Evolutionary conservation across 2,888 invertebrate species (phyloP), one percentile per base, ranked within the genome.

Genomic region (Tinea pellionella): DNA sequence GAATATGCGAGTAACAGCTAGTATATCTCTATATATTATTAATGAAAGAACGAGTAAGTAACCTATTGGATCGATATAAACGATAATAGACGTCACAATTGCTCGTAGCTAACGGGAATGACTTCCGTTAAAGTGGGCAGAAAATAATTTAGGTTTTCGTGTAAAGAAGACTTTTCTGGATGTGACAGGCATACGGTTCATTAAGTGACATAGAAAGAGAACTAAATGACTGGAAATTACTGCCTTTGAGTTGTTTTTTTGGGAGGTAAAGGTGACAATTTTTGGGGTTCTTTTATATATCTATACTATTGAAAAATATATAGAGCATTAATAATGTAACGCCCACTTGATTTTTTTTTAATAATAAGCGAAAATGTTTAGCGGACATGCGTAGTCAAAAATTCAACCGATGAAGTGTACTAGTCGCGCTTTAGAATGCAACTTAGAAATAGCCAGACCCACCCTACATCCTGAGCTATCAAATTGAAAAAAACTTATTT

Each of bases 101-200:
- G 47, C 47, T 16, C 24, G 24, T 53, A 53, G n/a, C 53, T 53
- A 18, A 53, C 53, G 24, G 53, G 19, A 16, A 47, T 16, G 47
- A 47, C 47, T 47, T 53, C 53, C 24, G 18, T 24, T 6, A 11
- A 57, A 57, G 57, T 32, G 57, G 32, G 55, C 57, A 30, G 57
- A 57, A 57, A 57, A 57, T 57, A 57, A 57, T 57, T 57, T 57
- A 8, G 57, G 1, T 15, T 19, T 55, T 32, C 15, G 57, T 57
- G 32, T 16, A 32, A 57, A 24, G 37, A 55, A 55, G 57, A 57
- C n/a, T 32, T 19, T 32, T n/a, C 57, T 57, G 57, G 30, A 24
- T 57, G 57, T 57, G 57, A 57, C 57, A 57, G 57, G 57, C 30
- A 57, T 57, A 57, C 32, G 57, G 57, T 57, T 57, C 57, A 32